phyloP scores from a whole-genome alignment of 2,113 vertebrate species.

The Ophiodon elongatus region DNA sequence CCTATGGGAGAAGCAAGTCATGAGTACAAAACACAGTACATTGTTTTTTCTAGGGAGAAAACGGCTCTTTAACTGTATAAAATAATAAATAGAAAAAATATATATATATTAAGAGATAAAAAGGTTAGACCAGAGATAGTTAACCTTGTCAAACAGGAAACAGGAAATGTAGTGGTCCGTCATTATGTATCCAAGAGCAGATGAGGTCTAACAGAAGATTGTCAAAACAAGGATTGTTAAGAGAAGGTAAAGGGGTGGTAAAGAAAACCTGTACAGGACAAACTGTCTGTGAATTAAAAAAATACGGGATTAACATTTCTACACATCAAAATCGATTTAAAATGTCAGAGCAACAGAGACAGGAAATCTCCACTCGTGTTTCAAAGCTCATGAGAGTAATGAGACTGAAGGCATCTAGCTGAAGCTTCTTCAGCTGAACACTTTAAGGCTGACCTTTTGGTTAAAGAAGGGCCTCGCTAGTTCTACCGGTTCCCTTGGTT shows the following conservation, averaged over 20 bases:
- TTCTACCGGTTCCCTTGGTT: not conserved
- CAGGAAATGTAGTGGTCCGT: constrained; percentile 60
- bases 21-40: constrained; percentile 78
- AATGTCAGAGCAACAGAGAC: not conserved
- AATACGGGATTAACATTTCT: constrained; percentile 42
- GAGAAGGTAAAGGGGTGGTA: constrained; percentile 12
- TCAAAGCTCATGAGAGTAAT: not conserved
- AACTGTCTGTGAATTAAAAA: constrained; percentile 42
- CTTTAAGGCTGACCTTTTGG: not conserved
- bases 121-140: constrained; percentile 60
- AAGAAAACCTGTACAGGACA: constrained; percentile 32
- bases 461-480: not conserved
- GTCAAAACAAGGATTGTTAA: constrained; percentile 55
- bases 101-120: constrained; percentile 28
- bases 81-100: constrained; percentile 35
- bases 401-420: not conserved
- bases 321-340: not conserved
- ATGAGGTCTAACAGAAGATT: constrained; percentile 49
- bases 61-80: constrained; percentile 52
- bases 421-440: not conserved
- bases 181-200: constrained; percentile 49
- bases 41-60: constrained; percentile 53
- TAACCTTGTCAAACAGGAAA: constrained; percentile 69
- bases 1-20: constrained; percentile 84
- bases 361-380: not conserved